phyloP scores from a whole-genome alignment of 2,113 vertebrate species.

The Myrmecobius fasciatus region DNA sequence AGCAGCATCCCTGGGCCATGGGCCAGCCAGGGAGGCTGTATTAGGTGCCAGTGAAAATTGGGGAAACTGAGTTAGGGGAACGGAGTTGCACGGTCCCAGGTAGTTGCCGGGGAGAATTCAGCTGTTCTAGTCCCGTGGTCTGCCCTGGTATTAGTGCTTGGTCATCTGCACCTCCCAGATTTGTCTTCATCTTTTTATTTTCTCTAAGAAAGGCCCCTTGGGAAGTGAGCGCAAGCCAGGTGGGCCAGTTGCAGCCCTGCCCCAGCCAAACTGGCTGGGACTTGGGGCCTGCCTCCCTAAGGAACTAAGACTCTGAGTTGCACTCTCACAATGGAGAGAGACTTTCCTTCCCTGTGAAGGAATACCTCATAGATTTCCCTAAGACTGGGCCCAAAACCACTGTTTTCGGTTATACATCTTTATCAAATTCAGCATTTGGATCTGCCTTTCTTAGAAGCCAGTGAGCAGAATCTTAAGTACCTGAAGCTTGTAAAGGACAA shows the following conservation, averaged over 20 bases:
- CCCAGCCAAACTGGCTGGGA: background rate
- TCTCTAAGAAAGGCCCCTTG: background rate
- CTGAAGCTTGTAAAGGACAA: background rate
- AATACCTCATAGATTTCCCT: background rate
- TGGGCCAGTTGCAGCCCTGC: background rate
- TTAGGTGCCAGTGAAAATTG: slow-evolving; percentile 15
- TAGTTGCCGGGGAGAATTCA: background rate
- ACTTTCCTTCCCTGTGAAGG: background rate
- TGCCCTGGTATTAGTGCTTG: background rate
- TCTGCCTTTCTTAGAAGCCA: background rate
- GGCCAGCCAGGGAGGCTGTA: background rate
- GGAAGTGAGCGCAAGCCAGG: background rate
- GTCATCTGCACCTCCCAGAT: background rate
- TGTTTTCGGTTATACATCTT: background rate
- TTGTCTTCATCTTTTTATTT: background rate
- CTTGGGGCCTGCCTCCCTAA: background rate
- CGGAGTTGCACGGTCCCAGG: background rate
- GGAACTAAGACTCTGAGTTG: background rate
- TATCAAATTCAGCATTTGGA: no score
- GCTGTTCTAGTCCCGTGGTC: background rate
- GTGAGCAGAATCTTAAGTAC: background rate
- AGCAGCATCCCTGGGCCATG: slow-evolving; percentile 1
- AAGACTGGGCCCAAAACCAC: background rate
- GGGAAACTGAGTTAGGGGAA: background rate
- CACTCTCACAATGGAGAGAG: background rate